phyloP scores from a whole-genome alignment of 2,113 vertebrate species.

The Limanda limanda region DNA sequence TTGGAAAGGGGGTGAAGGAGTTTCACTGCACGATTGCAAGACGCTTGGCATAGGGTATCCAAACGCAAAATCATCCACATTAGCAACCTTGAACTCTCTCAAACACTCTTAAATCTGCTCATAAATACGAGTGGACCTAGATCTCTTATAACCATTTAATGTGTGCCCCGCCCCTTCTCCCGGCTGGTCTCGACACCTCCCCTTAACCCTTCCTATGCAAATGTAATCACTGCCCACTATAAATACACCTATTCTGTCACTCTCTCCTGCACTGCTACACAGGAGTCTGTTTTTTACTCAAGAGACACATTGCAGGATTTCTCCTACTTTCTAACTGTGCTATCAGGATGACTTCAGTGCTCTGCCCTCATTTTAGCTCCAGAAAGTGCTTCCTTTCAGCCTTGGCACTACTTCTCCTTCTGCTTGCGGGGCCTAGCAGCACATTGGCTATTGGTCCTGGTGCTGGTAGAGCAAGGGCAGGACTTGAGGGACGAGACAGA shows the following conservation, averaged over 20 bases:
- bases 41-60: constrained; percentile 11
- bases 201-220: constrained; percentile 70
- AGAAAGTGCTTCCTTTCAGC: constrained; percentile 32
- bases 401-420: constrained; percentile 53
- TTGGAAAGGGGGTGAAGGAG: constrained; percentile 2
- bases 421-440: constrained; percentile 51
- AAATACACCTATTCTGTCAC: constrained; percentile 76
- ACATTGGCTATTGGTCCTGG: constrained; percentile 23
- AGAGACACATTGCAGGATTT: constrained; percentile 31
- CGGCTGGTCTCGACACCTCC: constrained; percentile 54
- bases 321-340: background rate
- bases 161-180: constrained; percentile 45
- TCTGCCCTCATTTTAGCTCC: constrained; percentile 31
- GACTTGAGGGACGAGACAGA: constrained; percentile 24
- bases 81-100: constrained; percentile 29
- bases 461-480: constrained; percentile 25
- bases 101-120: constrained; percentile 43
- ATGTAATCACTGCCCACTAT: constrained; percentile 74
- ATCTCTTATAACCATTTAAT: constrained; percentile 30
- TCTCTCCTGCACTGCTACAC: constrained; percentile 53
- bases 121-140: constrained; percentile 23
- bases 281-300: constrained; percentile 30
- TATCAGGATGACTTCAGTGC: constrained; percentile 37
- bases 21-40: constrained; percentile 23
- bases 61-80: constrained; percentile 35